phyloP scores from a whole-genome alignment of 1,140 invertebrate species.

The Pemphigus obesinymphae region DNA sequence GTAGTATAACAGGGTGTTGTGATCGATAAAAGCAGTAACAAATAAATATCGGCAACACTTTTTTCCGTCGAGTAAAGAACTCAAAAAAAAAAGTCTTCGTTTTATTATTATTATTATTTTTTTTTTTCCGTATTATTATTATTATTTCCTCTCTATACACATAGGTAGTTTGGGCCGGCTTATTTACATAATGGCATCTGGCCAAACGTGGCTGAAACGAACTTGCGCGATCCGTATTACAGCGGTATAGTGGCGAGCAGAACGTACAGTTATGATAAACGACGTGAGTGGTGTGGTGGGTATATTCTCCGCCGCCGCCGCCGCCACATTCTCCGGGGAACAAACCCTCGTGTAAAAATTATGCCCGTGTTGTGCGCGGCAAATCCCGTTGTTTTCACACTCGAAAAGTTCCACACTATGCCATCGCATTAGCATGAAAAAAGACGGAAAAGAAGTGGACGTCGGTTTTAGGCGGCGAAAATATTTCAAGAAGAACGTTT shows the following conservation, averaged over 20 bases:
- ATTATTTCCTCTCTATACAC: not conserved
- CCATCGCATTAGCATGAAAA: constrained; percentile 6
- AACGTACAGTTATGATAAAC: constrained; percentile 39
- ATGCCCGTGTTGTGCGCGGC: not conserved
- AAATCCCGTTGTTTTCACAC: constrained; percentile 38
- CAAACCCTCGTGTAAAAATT: constrained; percentile 5
- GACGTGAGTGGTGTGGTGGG: not conserved
- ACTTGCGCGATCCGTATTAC: not conserved
- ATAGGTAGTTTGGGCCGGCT: not conserved
- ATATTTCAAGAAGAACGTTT: not conserved
- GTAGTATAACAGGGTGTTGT: too few species aligned
- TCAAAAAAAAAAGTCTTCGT: not conserved
- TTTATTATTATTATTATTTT: too few species aligned
- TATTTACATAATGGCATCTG: constrained; percentile 35
- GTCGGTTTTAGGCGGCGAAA: not conserved
- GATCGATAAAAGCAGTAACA: constrained; percentile 32
- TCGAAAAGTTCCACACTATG: constrained; percentile 19
- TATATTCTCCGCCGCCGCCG: too few species aligned
- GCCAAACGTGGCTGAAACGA: constrained; percentile 16
- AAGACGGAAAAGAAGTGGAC: constrained; percentile 14
- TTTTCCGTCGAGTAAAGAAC: not conserved
- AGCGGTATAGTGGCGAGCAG: not conserved
- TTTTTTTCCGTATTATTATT: not conserved
- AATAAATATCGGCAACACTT: constrained; percentile 15
- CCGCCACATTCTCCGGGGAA: not conserved